Base-by-base conservation (phyloP, 1,140 invertebrate genomes). In the Drosophila quadrilineata region DNA sequence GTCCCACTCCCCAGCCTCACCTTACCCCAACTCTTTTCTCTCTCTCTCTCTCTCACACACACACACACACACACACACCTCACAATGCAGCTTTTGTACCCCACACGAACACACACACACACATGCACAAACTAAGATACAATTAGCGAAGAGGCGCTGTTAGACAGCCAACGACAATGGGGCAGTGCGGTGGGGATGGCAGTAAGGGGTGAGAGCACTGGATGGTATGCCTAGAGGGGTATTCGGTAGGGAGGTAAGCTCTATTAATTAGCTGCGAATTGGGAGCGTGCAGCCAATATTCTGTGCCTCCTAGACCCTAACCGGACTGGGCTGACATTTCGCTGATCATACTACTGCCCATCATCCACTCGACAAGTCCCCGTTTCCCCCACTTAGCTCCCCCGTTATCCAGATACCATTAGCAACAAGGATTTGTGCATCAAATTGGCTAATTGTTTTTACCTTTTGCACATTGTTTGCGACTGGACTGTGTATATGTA, bases 401-500 rank as follows among this genome's bases (percentile, higher is more conserved):
- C 21, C 21, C 40, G 22, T 28, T 31, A 26, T 35, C 29, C 8
- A 12, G 6, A 22, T 29, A 17, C 48, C 33, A 29, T 52, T 69
- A 71, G 73, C 65, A 77, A 77, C 74, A 29, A 56, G 79, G 79
- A 84, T 84, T 84, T 84, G 66, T 71, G 60, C 74, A 84, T 84
- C 79, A 84, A 84, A 84, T 84, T 84, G 74, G 79, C 79, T 84
- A 84, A 85, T 85, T 85, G 79, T 85, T 85, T 85, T 85, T 85
- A 67, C 71, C 53, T 70, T 70, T 65, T 52, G 54, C 58, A 14
- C 26, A 48, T 33, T 45, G 35, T 43, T 52, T 12, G 14, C 35
- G 57, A n/a, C n/a, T n/a, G n/a, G n/a, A n/a, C n/a, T 29, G 52
- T 16, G 31, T 22, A 41, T 2, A 43, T 17, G 21, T 41, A 14